These are phyloP conservation scores for Alces alces DNA, from an alignment of 2,113 vertebrate genomes.

Conservation along the genomic window DNA sequence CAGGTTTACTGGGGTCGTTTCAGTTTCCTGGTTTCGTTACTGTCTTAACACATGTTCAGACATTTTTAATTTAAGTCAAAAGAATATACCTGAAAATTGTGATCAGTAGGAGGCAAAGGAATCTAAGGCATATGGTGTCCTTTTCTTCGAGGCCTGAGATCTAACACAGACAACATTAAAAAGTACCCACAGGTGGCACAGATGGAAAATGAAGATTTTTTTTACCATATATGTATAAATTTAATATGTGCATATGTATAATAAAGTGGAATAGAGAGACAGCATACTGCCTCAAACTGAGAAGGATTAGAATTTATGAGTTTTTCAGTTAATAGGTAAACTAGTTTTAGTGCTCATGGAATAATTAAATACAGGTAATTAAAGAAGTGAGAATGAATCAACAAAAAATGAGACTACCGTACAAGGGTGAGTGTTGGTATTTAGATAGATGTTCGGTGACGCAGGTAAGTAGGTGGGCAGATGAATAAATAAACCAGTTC, in stretches of 20 bases:
- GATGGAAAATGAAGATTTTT: not conserved
- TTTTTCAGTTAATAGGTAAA: not conserved
- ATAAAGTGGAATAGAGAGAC: not conserved
- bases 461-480: not conserved
- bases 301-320: not conserved
- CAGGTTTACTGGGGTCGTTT: not conserved
- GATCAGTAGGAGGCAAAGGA: not conserved
- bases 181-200: not conserved
- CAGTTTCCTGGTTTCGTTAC: not conserved
- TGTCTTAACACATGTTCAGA: not conserved
- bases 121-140: not conserved
- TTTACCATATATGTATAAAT: not conserved
- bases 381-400: not conserved
- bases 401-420: not conserved
- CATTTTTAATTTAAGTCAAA: not conserved
- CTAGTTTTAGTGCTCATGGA: not conserved
- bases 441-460: not conserved
- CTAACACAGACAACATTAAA: not conserved
- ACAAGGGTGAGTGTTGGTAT: not conserved
- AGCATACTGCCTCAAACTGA: not conserved
- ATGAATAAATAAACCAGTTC: accelerated
- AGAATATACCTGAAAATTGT: not conserved
- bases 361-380: not conserved
- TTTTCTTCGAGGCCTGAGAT: not conserved
- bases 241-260: not conserved